A percentile compares a stretch with the other conserved stretches of the same genome.
These are phyloP conservation scores for Eristalinus aeneus DNA, from an alignment of 2,888 invertebrate species.

Conservation along the genomic window DNA sequence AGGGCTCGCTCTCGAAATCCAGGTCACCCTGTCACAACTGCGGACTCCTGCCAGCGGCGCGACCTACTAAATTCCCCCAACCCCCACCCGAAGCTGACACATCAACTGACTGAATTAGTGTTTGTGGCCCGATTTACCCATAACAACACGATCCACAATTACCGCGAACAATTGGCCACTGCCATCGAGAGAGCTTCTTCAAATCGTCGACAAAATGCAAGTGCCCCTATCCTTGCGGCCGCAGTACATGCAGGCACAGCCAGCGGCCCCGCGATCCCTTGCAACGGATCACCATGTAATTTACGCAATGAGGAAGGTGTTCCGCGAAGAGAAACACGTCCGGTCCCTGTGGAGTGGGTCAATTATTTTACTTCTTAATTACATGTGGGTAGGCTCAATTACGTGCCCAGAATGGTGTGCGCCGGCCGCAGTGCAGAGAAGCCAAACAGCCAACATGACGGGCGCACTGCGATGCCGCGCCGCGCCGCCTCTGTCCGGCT, in stretches of 20 bases:
- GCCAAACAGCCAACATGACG: not conserved
- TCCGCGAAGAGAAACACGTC: conserved; percentile 24
- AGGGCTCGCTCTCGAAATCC: not conserved
- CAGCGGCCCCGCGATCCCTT: not conserved
- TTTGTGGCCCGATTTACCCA: conserved; percentile 54
- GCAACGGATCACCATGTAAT: conserved; percentile 59
- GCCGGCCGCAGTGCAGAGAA: not conserved
- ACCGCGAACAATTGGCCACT: conserved; percentile 34
- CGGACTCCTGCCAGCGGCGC: conserved; percentile 8
- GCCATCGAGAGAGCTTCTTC: conserved; percentile 16
- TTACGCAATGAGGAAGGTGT: conserved; percentile 66
- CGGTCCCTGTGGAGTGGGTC: conserved; percentile 35
- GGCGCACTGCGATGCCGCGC: not conserved
- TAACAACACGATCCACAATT: conserved; percentile 54
- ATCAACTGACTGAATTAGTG: conserved; percentile 47
- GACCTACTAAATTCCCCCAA: conserved; percentile 35
- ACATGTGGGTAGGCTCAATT: conserved; percentile 62
- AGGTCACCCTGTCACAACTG: not conserved
- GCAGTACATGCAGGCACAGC: not conserved
- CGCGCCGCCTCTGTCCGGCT: not conserved
- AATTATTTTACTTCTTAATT: conserved; percentile 70
- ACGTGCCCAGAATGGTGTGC: conserved; percentile 39
- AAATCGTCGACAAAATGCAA: conserved; percentile 33
- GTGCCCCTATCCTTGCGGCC: conserved; percentile 41
- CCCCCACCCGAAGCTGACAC: conserved; percentile 10